These are phyloP conservation scores for Ctenopoma multispine DNA, from an alignment of 2,797 vertebrate species.

Conservation along the genomic window DNA sequence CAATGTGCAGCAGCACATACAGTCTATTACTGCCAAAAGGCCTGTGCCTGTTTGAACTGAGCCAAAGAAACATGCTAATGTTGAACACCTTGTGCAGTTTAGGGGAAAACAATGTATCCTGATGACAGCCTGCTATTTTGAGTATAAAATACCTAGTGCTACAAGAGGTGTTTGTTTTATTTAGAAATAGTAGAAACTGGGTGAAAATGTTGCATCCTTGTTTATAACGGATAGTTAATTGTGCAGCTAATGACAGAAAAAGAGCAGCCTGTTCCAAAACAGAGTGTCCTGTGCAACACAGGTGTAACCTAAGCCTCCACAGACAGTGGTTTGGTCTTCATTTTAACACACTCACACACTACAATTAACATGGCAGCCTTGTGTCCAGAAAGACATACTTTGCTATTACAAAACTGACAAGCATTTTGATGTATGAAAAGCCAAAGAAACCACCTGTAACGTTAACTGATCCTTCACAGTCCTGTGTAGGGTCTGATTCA, in stretches of 20 bases:
- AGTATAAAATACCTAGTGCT: conserved; percentile 10
- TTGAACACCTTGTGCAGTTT: conserved; percentile 27
- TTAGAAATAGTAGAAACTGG: conserved; percentile 10
- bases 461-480: conserved; percentile 2
- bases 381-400: background rate
- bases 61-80: conserved; percentile 34
- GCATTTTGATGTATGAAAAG: background rate
- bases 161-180: background rate
- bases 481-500: conserved; percentile 24
- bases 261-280: conserved; percentile 3
- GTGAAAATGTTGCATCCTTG: background rate
- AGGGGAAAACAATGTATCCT: conserved; percentile 18
- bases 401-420: background rate
- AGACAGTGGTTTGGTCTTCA: background rate
- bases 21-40: conserved; percentile 40
- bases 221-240: conserved; percentile 8
- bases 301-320: conserved; percentile 12
- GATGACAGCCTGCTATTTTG: background rate
- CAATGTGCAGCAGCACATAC: conserved; percentile 48
- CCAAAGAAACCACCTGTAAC: background rate
- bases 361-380: background rate
- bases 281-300: conserved; percentile 9
- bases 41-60: conserved; percentile 47
- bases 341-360: background rate
- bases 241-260: conserved; percentile 9